These are phyloP conservation scores for Acronicta alni DNA, from an alignment of 2,888 invertebrate genomes.

Conservation along the genomic window DNA sequence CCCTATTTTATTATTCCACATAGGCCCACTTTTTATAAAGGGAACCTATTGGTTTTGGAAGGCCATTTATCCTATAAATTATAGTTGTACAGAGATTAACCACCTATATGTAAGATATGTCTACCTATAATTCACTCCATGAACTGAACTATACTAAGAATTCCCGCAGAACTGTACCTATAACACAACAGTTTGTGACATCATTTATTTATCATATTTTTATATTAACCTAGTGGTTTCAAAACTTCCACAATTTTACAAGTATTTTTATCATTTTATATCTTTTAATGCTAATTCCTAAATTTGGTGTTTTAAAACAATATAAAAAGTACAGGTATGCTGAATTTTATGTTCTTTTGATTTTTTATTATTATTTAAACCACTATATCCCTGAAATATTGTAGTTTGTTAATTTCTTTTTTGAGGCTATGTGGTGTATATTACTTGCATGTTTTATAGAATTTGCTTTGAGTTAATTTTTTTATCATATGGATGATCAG, in stretches of 20 bases:
- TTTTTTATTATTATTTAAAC: not conserved
- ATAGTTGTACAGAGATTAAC: slow-evolving; percentile 26
- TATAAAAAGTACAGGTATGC: slow-evolving; percentile 18
- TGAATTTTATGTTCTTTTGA: not conserved
- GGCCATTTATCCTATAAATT: slow-evolving; percentile 32
- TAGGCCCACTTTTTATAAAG: slow-evolving; percentile 50
- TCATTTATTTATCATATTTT: slow-evolving; percentile 29
- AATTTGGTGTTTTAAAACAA: not conserved
- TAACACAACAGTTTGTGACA: slow-evolving; percentile 32
- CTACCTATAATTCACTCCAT: slow-evolving; percentile 7
- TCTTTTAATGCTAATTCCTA: slow-evolving; percentile 4
- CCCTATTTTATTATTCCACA: slow-evolving; percentile 52
- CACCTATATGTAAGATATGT: slow-evolving; percentile 5
- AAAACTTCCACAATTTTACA: slow-evolving; percentile 4
- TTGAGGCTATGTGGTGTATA: slow-evolving; percentile 2
- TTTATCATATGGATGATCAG: slow-evolving; percentile 28
- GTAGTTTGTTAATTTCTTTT: slow-evolving; percentile 20
- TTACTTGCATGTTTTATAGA: slow-evolving; percentile 45
- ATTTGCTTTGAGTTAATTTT: slow-evolving; percentile 19
- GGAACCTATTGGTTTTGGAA: slow-evolving; percentile 50
- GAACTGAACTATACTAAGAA: slow-evolving; percentile 18
- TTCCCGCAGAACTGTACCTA: slow-evolving; percentile 20
- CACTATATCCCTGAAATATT: slow-evolving; percentile 10
- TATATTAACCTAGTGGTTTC: slow-evolving; percentile 9
- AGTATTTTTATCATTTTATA: slow-evolving; percentile 6